A percentile compares a stretch with the other conserved stretches of the same genome.
These are phyloP conservation scores for Catharus bicknelli DNA, from an alignment of 2,113 vertebrate species.

Conservation along the genomic window DNA sequence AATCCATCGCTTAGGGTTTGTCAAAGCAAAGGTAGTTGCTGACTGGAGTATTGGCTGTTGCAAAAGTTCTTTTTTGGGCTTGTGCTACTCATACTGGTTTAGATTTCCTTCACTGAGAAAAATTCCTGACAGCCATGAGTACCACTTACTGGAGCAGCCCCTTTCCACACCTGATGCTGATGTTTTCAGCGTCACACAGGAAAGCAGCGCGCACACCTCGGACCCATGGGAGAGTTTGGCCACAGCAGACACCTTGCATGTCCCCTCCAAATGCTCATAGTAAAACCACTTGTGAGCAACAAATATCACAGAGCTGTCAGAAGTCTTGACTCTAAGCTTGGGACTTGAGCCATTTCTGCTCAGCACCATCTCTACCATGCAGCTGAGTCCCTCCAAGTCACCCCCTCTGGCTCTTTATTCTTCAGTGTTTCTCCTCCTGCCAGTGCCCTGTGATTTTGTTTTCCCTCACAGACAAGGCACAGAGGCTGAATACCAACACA, in stretches of 20 bases:
- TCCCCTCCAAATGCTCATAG: neutral
- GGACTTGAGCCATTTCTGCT: neutral
- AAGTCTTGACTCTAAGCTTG: neutral
- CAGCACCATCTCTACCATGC: neutral
- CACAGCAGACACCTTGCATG: neutral
- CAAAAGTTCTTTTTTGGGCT: neutral
- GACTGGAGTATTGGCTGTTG: neutral
- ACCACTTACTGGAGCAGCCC: neutral
- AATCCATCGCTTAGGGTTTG: neutral
- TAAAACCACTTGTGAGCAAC: neutral
- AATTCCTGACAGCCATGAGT: fast-evolving
- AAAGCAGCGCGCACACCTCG: neutral
- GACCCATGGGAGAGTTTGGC: fast-evolving
- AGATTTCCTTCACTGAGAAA: neutral
- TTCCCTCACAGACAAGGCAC: neutral
- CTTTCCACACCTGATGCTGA: neutral
- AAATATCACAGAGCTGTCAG: neutral
- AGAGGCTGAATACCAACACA: neutral
- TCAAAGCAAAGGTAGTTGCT: neutral
- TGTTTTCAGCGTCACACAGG: neutral
- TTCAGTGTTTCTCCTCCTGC: neutral
- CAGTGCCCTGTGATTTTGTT: neutral
- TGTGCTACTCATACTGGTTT: neutral
- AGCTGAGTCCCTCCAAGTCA: neutral
- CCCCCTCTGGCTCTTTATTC: neutral